These are phyloP conservation scores for Penaeus monodon DNA, from an alignment of 2,888 invertebrate genomes.

Conservation along the genomic window DNA sequence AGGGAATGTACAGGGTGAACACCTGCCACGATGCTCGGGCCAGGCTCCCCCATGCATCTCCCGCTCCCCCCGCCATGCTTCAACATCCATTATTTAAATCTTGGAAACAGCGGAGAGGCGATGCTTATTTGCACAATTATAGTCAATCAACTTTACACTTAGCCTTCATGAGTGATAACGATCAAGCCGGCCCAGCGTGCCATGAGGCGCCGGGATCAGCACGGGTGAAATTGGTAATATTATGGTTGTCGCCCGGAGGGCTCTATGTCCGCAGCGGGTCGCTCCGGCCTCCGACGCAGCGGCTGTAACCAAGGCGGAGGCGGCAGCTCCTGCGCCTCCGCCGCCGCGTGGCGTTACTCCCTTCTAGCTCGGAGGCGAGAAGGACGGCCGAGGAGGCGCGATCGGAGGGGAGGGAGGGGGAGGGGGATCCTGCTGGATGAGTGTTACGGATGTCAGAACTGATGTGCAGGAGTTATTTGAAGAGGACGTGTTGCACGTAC, in stretches of 20 bases:
- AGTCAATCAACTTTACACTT: slow-evolving; percentile 18
- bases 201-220: slow-evolving; percentile 1
- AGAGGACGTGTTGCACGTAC: too few relatives aligned
- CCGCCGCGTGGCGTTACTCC: too few relatives aligned
- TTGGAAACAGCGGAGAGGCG: neutral
- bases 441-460: too few relatives aligned
- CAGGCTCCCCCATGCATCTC: neutral
- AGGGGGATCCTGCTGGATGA: too few relatives aligned
- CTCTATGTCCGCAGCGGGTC: neutral
- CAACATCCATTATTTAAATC: slow-evolving; percentile 16
- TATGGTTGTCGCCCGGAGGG: slow-evolving; percentile 20
- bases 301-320: neutral
- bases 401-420: too few relatives aligned
- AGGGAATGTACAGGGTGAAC: too few relatives aligned
- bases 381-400: too few relatives aligned
- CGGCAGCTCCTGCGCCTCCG: neutral
- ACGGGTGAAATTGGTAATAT: slow-evolving; percentile 9
- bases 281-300: neutral
- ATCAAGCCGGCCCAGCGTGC: neutral
- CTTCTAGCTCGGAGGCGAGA: too few relatives aligned
- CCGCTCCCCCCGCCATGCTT: neutral
- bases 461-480: too few relatives aligned
- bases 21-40: too few relatives aligned
- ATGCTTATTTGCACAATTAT: slow-evolving; percentile 22
- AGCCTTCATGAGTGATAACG: slow-evolving; percentile 17